phyloP scores from a whole-genome alignment of 1,140 invertebrate genomes.

The Penaeus vannamei region DNA sequence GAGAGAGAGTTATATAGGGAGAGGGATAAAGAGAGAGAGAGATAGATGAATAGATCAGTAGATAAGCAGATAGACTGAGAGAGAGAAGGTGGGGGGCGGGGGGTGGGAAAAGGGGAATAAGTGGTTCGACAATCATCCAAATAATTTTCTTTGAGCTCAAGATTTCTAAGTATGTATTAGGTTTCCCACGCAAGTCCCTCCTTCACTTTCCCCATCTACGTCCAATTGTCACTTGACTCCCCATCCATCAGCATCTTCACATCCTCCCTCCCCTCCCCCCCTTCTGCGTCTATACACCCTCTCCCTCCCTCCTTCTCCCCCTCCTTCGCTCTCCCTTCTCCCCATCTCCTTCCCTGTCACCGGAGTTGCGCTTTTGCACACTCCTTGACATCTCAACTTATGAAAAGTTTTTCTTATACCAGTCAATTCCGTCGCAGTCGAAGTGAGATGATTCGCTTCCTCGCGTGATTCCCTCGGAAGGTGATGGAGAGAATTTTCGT shows the following conservation, averaged over 20 bases:
- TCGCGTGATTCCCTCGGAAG: not conserved
- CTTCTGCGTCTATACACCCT: not conserved
- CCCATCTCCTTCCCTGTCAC: slow-evolving; percentile 4
- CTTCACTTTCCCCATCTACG: not conserved
- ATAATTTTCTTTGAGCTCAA: not conserved
- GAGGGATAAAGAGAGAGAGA: too few species aligned
- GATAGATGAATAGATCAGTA: too few species aligned
- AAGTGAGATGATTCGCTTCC: slow-evolving; percentile 46
- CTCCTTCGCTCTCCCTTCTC: slow-evolving; percentile 6
- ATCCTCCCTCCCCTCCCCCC: not conserved
- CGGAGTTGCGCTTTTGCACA: not conserved
- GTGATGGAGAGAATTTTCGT: too few species aligned
- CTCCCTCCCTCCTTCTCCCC: not conserved
- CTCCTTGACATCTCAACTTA: slow-evolving; percentile 56
- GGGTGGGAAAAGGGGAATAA: too few species aligned
- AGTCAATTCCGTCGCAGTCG: slow-evolving; percentile 52
- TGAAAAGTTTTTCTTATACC: slow-evolving; percentile 43
- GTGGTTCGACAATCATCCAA: not conserved
- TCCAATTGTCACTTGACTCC: too few species aligned
- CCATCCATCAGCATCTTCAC: too few species aligned
- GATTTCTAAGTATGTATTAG: not conserved
- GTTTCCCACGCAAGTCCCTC: not conserved
- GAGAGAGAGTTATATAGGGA: too few species aligned
- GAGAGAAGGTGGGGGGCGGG: too few species aligned
- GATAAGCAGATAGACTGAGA: too few species aligned